Evolutionary conservation across 2,113 vertebrate species (phyloP), one percentile per base, ranked within the genome.

Genomic region (Cepphus grylle): DNA sequence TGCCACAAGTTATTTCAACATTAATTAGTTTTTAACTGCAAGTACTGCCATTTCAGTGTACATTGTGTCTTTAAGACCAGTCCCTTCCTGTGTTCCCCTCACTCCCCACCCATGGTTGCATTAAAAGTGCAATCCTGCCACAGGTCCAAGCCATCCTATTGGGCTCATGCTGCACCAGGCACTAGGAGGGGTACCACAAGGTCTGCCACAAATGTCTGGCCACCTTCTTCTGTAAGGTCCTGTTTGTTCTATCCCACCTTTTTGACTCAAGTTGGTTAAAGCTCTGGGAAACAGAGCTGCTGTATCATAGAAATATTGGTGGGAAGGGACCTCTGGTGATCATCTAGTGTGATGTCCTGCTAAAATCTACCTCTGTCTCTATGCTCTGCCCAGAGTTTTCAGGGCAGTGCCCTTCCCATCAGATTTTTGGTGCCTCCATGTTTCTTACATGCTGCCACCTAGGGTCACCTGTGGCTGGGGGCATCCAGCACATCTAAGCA

Each of bases 221-320:
- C 20, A 14, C 9, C 1, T 78, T 43, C 40, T 79, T 40, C 63
- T 72, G 23, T 67, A 61, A 80, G 21, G 14, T 58, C 36, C 5
- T 53, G 8, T 61, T 76, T 82, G 6, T 70, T 27, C 26, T 59
- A 2, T 71, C 16, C 9, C 21, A 52, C 13, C 8, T 59, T 89
- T 76, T 65, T 59, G 22, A 5, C n/a, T 85, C 34, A 14, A 20
- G 9, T 30, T 81, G 17, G 15, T 58, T 81, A 67, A 81, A 34
- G 21, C 5, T 45, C 26, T 61, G 42, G 25, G 36, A 67, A 86
- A 42, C 0, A 0, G 4, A 49, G 19, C 10, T 40, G 5, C 43
- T 58, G 7, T 36, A 29, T 22, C 10, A 30, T 18, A 34, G 50
- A 65, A 36, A 23, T 17, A 5, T 21, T 53, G 13, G 2, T 15